Conservation (phyloP, 2,113 vertebrate genomes). For the Semnornis frantzii region DNA sequence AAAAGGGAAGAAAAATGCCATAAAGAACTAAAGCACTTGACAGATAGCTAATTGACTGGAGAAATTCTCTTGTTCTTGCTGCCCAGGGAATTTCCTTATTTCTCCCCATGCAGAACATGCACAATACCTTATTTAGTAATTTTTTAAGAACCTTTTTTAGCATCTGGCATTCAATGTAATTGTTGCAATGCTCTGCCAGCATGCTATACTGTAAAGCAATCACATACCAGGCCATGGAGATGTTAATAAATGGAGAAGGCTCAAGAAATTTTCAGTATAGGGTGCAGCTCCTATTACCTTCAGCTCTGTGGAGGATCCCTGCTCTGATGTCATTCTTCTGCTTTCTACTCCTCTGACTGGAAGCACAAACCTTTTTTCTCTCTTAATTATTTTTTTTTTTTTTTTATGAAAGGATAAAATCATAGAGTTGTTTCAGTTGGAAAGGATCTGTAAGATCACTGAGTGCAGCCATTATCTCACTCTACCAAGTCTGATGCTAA, state of each 20-base stretch:
- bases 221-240: not conserved
- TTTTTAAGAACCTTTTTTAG: slow-evolving; percentile 46
- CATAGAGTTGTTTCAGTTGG: no score
- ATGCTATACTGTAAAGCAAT: not conserved
- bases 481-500: no score
- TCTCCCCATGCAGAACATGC: not conserved
- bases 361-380: not conserved
- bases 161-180: slow-evolving; percentile 10
- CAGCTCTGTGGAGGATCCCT: not conserved
- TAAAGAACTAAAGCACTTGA: not conserved
- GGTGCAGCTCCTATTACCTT: not conserved
- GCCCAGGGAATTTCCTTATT: slow-evolving; percentile 16
- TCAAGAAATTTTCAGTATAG: not conserved
- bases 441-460: no score
- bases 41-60: not conserved
- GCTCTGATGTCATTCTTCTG: not conserved
- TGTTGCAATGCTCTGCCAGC: slow-evolving; percentile 35
- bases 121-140: slow-evolving; percentile 61
- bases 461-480: no score
- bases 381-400: not conserved
- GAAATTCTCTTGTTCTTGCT: not conserved
- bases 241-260: not conserved
- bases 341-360: not conserved
- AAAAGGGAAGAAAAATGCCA: not conserved
- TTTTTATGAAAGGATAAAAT: not conserved